Conservation (phyloP, 2,797 vertebrate genomes). For the Lophotriccus pileatus region DNA sequence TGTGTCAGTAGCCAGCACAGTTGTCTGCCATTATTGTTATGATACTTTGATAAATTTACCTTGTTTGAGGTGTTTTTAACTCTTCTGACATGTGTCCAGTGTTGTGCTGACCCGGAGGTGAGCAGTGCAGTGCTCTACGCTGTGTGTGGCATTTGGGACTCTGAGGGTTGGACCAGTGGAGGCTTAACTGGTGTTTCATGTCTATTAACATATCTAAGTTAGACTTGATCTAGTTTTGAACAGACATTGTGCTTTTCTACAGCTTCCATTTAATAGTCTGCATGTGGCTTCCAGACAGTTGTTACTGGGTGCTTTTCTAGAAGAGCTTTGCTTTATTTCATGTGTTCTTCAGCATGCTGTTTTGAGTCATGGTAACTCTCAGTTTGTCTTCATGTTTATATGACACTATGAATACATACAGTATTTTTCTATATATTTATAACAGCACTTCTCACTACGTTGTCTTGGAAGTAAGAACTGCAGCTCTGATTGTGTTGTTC, state of each 20-base stretch:
- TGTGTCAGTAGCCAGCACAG: background rate
- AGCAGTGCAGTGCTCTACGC: background rate
- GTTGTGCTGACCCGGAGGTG: constrained; percentile 1
- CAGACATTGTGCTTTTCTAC: background rate
- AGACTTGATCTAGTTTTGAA: background rate
- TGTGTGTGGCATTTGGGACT: background rate
- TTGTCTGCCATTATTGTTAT: background rate
- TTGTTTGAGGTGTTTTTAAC: constrained; percentile 23
- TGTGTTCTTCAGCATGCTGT: background rate
- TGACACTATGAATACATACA: background rate
- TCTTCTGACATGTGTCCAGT: background rate
- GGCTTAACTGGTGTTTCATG: background rate
- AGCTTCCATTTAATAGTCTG: background rate
- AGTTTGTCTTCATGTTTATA: background rate
- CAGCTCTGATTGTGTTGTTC: background rate
- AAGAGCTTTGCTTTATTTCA: background rate
- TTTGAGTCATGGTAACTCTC: background rate
- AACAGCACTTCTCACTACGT: background rate
- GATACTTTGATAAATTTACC: background rate
- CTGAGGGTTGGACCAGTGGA: background rate
- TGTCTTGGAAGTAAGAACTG: background rate
- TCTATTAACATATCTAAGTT: background rate
- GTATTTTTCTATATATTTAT: background rate
- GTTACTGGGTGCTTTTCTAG: background rate
- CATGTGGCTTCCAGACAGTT: background rate